phyloP scores from a whole-genome alignment of 2,888 invertebrate species.

The Perizoma affinitatum region DNA sequence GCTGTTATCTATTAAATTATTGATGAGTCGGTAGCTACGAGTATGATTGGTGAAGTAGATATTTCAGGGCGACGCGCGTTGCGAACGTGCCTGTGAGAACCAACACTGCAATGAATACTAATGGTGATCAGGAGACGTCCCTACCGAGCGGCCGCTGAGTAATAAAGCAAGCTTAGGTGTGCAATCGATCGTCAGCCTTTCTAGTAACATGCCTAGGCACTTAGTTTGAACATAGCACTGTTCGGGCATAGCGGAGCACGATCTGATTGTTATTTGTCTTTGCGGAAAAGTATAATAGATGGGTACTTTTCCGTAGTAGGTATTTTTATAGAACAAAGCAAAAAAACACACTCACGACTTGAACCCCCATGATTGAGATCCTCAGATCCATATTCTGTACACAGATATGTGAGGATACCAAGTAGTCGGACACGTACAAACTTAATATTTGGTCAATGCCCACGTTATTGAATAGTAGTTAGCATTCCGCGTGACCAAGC shows the following conservation, averaged over 20 bases:
- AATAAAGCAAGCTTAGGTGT: conserved; percentile 17
- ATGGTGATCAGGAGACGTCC: conserved; percentile 13
- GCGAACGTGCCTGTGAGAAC: conserved; percentile 32
- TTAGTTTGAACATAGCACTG: neutral
- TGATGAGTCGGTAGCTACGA: conserved; percentile 38
- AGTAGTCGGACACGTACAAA: neutral
- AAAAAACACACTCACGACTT: too few species aligned
- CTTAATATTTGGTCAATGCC: neutral
- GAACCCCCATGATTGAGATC: too few species aligned
- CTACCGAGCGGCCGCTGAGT: neutral
- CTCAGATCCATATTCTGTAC: too few species aligned
- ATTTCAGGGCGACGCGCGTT: conserved; percentile 35
- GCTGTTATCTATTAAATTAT: conserved; percentile 19
- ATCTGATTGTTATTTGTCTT: too few species aligned
- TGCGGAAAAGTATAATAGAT: too few species aligned
- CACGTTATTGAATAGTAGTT: too few species aligned
- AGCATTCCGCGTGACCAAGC: too few species aligned
- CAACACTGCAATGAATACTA: conserved; percentile 31
- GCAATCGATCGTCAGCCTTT: conserved; percentile 13
- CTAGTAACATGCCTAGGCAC: neutral
- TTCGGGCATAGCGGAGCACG: neutral
- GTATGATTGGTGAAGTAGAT: conserved; percentile 40
- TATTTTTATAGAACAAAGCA: too few species aligned
- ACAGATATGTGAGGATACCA: too few species aligned
- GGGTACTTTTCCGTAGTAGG: too few species aligned